Conservation (phyloP, 2,888 invertebrate species). For the Sphaerophoria taeniata region DNA sequence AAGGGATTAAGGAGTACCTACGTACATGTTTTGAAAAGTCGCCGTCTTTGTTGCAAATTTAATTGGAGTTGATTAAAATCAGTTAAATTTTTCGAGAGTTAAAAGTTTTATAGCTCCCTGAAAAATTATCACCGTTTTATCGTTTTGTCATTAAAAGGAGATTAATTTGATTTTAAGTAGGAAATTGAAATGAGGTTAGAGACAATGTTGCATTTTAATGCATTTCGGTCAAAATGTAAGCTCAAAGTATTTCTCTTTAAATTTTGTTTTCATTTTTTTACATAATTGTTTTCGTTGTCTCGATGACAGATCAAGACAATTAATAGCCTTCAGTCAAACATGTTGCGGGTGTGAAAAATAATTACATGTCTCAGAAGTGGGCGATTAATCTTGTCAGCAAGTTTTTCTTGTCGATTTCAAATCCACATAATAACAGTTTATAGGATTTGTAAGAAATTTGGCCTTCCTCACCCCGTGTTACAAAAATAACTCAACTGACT, state of each 20-base stretch:
- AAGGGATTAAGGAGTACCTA: neutral
- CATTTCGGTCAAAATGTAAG: neutral
- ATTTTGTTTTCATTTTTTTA: neutral
- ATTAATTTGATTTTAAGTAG: too few species aligned
- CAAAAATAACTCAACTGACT: conserved; percentile 42
- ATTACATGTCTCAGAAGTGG: conserved; percentile 42
- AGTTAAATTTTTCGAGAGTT: conserved; percentile 21
- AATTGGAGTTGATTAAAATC: conserved; percentile 27
- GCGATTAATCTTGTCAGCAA: conserved; percentile 67
- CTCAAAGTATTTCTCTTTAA: conserved; percentile 36
- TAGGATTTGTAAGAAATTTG: conserved; percentile 37
- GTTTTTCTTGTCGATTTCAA: conserved; percentile 14
- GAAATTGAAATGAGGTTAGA: too few species aligned
- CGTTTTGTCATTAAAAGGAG: too few species aligned
- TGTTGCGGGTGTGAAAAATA: conserved; percentile 69
- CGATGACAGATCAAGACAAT: conserved; percentile 61
- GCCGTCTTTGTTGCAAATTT: conserved; percentile 27
- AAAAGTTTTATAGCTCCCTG: conserved; percentile 7
- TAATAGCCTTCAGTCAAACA: conserved; percentile 44
- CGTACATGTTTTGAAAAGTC: neutral
- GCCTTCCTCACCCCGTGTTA: neutral
- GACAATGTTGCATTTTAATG: too few species aligned
- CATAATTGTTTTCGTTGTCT: conserved; percentile 60
- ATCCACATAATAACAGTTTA: conserved; percentile 4
- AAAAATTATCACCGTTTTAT: too few species aligned